Evolutionary conservation across 2,113 vertebrate species (phyloP), one percentile per base, ranked within the genome.

Genomic region (Oxyruncus cristatus): DNA sequence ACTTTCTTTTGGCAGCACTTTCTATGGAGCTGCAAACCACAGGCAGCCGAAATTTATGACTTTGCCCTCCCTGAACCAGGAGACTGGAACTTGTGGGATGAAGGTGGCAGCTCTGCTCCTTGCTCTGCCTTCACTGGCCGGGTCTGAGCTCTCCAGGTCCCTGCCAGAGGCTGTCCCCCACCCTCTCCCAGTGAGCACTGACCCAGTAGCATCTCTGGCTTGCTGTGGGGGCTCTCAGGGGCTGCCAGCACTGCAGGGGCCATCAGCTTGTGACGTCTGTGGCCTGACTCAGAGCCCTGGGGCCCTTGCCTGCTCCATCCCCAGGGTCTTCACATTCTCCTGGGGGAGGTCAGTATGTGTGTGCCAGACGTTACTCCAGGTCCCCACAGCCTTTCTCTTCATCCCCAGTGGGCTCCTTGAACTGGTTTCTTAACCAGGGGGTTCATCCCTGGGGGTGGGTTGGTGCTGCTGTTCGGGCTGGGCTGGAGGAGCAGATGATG

Each of bases 201-300:
- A 39, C 46, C 39, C 65, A 22, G 49, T 55, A 73, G 73, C 85
- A 35, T 8, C 93, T 44, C 67, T 18, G 0, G 0, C 5, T 30
- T 1, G 1, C 68, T 1, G 0, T 1, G 1, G 63, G 66, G 26
- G 17, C 35, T 37, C 56, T 15, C 7, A 1, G 77, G 50, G 56
- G 63, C 42, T 11, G 1, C 33, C 55, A 35, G 68, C 67, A 18
- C 14, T 6, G 4, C 47, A 35, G 85, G 59, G 85, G 26, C 49
- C 10, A 8, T 23, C 89, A 73, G 52, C 28, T 12, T 14, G 6
- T 61, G 93, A 37, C 3, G 1, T 35, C 1, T 6, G 49, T 18
- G 75, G 30, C 35, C 44, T 85, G 91, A 71, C 21, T 72, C 88
- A 63, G 56, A 75, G 84, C 42, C 80, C 41, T 1, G 0, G 33